Percentiles rank a stretch among this genome's conserved stretches.
Conservation (phyloP, 2,113 vertebrate species). For the Zonotrichia leucophrys region DNA sequence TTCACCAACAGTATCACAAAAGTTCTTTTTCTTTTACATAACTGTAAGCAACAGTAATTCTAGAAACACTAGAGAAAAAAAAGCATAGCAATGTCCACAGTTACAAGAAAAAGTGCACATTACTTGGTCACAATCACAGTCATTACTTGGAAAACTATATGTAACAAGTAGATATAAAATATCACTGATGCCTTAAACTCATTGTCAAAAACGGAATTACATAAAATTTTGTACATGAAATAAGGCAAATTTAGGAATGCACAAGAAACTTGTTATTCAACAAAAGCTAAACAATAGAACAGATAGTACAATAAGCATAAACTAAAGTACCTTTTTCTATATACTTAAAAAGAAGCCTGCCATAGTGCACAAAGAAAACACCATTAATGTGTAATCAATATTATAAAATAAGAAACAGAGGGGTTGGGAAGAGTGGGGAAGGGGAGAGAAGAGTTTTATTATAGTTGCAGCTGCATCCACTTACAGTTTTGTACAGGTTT, state of each 20-base stretch:
- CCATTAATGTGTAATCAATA: conserved; percentile 75
- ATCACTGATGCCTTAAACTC: conserved; percentile 82
- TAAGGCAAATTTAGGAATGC: conserved; percentile 87
- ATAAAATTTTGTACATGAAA: conserved; percentile 82
- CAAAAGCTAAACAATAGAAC: conserved; percentile 78
- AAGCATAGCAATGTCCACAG: conserved; percentile 88
- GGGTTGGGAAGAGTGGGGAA: conserved; percentile 5
- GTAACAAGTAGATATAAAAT: conserved; percentile 86
- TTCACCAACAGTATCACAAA: conserved; percentile 92
- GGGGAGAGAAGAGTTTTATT: conserved; percentile 56
- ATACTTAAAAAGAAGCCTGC: conserved; percentile 77
- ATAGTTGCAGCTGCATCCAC: conserved; percentile 74
- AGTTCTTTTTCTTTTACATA: conserved; percentile 77
- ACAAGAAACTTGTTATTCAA: conserved; percentile 81
- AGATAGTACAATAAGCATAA: conserved; percentile 76
- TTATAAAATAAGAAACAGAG: conserved; percentile 78
- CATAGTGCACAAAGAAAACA: conserved; percentile 82
- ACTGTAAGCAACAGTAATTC: conserved; percentile 85
- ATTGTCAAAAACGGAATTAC: conserved; percentile 80
- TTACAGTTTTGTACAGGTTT: conserved; percentile 76
- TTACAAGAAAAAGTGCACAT: conserved; percentile 90
- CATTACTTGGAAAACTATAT: conserved; percentile 86
- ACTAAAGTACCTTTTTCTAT: conserved; percentile 77
- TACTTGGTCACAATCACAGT: conserved; percentile 89
- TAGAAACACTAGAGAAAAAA: conserved; percentile 87